phyloP scores from a whole-genome alignment of 2,797 vertebrate genomes.

The Anniella stebbinsi region DNA sequence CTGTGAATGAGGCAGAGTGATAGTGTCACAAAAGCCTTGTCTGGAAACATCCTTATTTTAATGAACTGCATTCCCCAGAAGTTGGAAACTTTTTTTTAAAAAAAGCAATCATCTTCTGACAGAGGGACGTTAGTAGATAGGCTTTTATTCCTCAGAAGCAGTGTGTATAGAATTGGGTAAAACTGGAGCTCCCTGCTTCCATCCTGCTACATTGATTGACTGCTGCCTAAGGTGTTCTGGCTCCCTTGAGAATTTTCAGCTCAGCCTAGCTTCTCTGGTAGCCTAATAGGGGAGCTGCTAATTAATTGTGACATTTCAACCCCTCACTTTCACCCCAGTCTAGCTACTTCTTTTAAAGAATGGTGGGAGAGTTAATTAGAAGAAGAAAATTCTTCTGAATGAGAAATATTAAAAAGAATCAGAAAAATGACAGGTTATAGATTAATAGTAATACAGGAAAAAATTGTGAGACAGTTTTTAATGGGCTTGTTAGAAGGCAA shows the following conservation, averaged over 20 bases:
- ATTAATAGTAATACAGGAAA: not conserved
- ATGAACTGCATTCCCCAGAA: not conserved
- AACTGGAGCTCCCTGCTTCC: too few relatives aligned
- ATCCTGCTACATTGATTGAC: not conserved
- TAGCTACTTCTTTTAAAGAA: not conserved
- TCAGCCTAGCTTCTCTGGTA: not conserved
- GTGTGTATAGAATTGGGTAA: not conserved
- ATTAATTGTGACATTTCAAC: constrained; percentile 32
- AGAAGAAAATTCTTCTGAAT: not conserved
- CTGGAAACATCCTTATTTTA: not conserved
- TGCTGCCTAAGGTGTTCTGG: not conserved
- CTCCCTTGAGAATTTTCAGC: not conserved
- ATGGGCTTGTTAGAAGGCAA: not conserved
- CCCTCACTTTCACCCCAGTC: constrained; percentile 8
- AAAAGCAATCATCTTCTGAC: not conserved
- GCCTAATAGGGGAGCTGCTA: not conserved
- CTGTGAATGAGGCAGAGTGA: too few relatives aligned
- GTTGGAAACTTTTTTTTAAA: not conserved
- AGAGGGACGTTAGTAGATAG: not conserved
- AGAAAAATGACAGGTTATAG: not conserved
- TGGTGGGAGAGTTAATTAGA: not conserved
- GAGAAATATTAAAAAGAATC: not conserved
- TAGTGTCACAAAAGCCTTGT: too few relatives aligned
- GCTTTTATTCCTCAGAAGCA: not conserved
- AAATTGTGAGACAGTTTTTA: not conserved